Conservation (phyloP, 2,888 invertebrate species). For the Pristionchus fissidentatus region DNA sequence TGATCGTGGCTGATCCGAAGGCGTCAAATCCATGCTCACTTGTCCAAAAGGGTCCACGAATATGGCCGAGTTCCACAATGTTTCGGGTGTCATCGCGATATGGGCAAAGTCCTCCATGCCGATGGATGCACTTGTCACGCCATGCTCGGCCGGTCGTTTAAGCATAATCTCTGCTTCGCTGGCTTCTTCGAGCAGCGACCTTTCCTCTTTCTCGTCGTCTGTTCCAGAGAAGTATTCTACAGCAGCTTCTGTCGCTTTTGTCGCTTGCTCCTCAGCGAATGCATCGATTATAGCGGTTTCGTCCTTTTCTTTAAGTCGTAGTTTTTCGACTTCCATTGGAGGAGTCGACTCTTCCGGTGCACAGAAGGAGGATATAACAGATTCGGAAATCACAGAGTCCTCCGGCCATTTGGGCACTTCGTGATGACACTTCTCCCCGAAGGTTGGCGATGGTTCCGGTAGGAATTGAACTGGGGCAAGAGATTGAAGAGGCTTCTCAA, state of each 20-base stretch:
- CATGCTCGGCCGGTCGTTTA: not conserved
- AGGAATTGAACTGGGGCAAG: not conserved
- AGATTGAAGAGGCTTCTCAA: not conserved
- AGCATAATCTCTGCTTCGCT: slow-evolving; percentile 33
- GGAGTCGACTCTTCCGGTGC: not conserved
- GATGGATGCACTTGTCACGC: not conserved
- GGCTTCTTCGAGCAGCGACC: not conserved
- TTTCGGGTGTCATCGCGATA: not conserved
- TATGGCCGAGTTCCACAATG: slow-evolving; percentile 48
- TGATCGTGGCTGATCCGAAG: slow-evolving; percentile 59
- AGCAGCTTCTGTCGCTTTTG: too few species aligned
- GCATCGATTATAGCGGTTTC: too few species aligned
- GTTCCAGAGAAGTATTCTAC: not conserved
- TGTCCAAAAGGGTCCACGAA: slow-evolving; percentile 58
- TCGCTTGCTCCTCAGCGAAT: too few species aligned
- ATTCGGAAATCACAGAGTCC: slow-evolving; percentile 9
- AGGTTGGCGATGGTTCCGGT: not conserved
- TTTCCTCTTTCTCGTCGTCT: too few species aligned
- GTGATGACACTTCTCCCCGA: not conserved
- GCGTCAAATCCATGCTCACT: slow-evolving; percentile 48
- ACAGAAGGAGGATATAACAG: not conserved
- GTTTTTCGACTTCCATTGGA: not conserved
- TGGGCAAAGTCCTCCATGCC: slow-evolving; percentile 6
- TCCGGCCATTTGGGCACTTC: not conserved
- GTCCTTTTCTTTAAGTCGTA: not conserved